phyloP scores from a whole-genome alignment of 2,888 invertebrate genomes.

The Caenorhabditis angaria region DNA sequence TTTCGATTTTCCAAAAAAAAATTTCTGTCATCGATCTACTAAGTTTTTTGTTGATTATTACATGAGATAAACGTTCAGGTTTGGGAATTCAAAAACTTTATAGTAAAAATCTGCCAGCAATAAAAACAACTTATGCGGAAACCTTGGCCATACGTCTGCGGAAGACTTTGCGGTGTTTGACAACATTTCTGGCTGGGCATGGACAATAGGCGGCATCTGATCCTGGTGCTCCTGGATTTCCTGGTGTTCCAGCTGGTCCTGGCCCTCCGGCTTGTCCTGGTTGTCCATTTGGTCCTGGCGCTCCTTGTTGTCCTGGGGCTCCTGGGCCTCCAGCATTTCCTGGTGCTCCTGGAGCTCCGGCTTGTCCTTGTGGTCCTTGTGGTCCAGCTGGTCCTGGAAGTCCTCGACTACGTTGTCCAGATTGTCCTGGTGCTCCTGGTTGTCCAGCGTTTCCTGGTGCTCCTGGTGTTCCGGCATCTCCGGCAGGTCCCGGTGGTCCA shows the following conservation, averaged over 20 bases:
- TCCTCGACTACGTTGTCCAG: slow-evolving; percentile 43
- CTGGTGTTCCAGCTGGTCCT: slow-evolving; percentile 39
- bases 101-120: no score
- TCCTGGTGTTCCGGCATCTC: slow-evolving; percentile 53
- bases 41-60: no score
- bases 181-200: slow-evolving; percentile 37
- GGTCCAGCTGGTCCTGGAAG: slow-evolving; percentile 43
- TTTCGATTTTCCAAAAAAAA: no score
- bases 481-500: slow-evolving; percentile 51
- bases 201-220: slow-evolving; percentile 45
- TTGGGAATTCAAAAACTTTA: no score
- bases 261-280: slow-evolving; percentile 40
- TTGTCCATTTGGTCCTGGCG: slow-evolving; percentile 39
- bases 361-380: slow-evolving; percentile 48
- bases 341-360: slow-evolving; percentile 47
- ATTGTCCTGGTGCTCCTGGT: slow-evolving; percentile 41
- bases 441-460: slow-evolving; percentile 39
- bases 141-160: slow-evolving; percentile 42
- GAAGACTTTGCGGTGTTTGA: slow-evolving; percentile 36
- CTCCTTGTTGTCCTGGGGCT: slow-evolving; percentile 37
- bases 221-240: slow-evolving; percentile 47
- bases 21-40: no score
- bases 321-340: slow-evolving; percentile 43
- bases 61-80: no score
- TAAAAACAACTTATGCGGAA: slow-evolving; percentile 12